Evolutionary conservation across 2,888 invertebrate species (phyloP), one percentile per base, ranked within the genome.

Genomic region (Limnephilus lunatus): DNA sequence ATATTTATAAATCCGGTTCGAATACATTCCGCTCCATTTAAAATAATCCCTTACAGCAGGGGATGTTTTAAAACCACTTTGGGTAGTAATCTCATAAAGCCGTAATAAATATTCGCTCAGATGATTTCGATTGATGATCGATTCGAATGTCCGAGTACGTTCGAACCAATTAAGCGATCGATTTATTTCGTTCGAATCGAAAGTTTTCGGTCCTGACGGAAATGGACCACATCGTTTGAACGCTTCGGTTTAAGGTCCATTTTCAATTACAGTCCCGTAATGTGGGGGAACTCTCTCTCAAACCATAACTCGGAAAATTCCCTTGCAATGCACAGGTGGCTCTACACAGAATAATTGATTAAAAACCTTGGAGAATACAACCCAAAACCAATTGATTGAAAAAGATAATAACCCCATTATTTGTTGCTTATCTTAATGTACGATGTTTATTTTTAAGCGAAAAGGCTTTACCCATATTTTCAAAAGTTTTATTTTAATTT

Each of bases 261-360:
- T 93, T 93, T 93, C 92, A 93, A 93, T 93, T 93, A 92, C 90
- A 53, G 92, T 53, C 81, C 90, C 68, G 35, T 92, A 92, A 91
- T 91, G 82, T 68, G 81, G 83, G 81, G n/a, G 85, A 31, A 53
- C 91, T 31, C 89, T 39, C n/a, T 44, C 68, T n/a, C 68, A 68
- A 68, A 68, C 30, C 89, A 48, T 39, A 19, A 30, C 25, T 39
- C 88, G 53, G 53, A 35, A 85, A n/a, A 44, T 85, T 85, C 85
- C n/a, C 35, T 85, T 44, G 39, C n/a, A 32, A 25, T 39, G 32
- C 39, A n/a, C 85, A 85, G 85, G 85, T 85, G 85, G 85, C n/a
- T 2, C 19, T 82, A 82, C 3, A 82, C 15, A 82, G 68, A 82
- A 32, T 82, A 82, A 32, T 82, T 82, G 82, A 32, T 82, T 82